Conservation (phyloP, 2,888 invertebrate species). For the Acrobeloides nanus region DNA sequence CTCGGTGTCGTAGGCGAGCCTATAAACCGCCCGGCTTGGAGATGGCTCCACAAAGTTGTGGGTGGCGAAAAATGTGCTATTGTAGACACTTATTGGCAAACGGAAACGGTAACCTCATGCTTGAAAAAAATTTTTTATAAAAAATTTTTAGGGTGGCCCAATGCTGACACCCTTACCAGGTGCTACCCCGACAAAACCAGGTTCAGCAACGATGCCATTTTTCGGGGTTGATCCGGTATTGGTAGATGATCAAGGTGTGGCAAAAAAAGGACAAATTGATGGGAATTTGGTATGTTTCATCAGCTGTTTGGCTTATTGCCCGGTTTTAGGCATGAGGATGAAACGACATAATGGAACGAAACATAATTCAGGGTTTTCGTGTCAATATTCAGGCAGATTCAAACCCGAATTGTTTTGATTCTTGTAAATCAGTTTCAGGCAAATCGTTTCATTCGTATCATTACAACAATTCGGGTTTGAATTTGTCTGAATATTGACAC, state of each 20-base stretch:
- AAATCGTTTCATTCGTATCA: too few species aligned
- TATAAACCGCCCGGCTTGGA: constrained; percentile 75
- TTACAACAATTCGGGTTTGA: too few species aligned
- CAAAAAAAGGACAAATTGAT: constrained; percentile 78
- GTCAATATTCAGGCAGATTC: too few species aligned
- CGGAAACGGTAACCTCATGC: constrained; percentile 19
- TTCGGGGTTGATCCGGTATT: constrained; percentile 86
- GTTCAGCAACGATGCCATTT: constrained; percentile 93
- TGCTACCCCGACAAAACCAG: constrained; percentile 88
- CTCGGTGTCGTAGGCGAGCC: constrained; percentile 97
- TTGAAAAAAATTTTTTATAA: neutral
- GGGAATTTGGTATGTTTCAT: constrained; percentile 69
- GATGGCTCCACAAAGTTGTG: constrained; percentile 48
- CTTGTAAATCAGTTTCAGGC: too few species aligned
- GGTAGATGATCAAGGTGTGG: constrained; percentile 76
- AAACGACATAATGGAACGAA: too few species aligned
- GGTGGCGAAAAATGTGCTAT: constrained; percentile 66
- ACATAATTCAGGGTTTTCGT: too few species aligned
- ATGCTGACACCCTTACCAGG: constrained; percentile 90
- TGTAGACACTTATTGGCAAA: constrained; percentile 68
- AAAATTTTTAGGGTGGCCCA: constrained; percentile 71
- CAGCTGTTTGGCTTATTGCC: too few species aligned
- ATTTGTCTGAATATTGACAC: too few species aligned
- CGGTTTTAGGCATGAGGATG: too few species aligned
- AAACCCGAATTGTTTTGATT: too few species aligned